These are phyloP conservation scores for Antheraea mylitta DNA, from an alignment of 1,140 invertebrate species.

Conservation along the genomic window DNA sequence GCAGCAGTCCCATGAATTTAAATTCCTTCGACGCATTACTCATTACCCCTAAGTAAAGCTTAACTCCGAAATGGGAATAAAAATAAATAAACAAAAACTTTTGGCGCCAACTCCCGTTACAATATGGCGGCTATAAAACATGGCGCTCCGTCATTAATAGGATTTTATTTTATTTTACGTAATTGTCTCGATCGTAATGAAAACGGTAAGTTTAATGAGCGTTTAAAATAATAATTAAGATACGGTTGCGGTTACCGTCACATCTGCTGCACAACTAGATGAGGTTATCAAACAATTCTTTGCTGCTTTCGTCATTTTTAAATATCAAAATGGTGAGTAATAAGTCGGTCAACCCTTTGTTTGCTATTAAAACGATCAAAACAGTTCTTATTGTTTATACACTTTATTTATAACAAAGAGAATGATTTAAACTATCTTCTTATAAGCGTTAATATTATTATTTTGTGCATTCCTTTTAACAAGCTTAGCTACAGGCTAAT, in stretches of 20 bases:
- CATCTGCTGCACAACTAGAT: conserved; percentile 14
- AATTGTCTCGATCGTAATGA: conserved; percentile 6
- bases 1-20: conserved; percentile 26
- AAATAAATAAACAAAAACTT: conserved; percentile 45
- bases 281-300: conserved; percentile 23
- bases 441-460: too few species aligned
- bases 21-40: conserved; percentile 56
- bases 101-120: conserved; percentile 49
- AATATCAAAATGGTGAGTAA: conserved; percentile 20
- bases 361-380: not conserved
- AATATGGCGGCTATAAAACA: conserved; percentile 26
- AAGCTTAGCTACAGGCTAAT: too few species aligned
- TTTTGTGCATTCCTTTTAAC: too few species aligned
- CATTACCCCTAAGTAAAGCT: conserved; percentile 52
- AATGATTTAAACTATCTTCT: too few species aligned
- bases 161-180: conserved; percentile 18
- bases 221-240: conserved; percentile 2
- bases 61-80: conserved; percentile 50
- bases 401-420: not conserved
- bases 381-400: not conserved
- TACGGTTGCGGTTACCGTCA: conserved; percentile 12
- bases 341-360: conserved; percentile 13
- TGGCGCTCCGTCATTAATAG: conserved; percentile 20
- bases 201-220: conserved; percentile 8
- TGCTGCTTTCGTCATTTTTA: conserved; percentile 16